Evolutionary conservation across 2,888 invertebrate genomes (phyloP).

Genomic region (Apotomis turbidana): DNA sequence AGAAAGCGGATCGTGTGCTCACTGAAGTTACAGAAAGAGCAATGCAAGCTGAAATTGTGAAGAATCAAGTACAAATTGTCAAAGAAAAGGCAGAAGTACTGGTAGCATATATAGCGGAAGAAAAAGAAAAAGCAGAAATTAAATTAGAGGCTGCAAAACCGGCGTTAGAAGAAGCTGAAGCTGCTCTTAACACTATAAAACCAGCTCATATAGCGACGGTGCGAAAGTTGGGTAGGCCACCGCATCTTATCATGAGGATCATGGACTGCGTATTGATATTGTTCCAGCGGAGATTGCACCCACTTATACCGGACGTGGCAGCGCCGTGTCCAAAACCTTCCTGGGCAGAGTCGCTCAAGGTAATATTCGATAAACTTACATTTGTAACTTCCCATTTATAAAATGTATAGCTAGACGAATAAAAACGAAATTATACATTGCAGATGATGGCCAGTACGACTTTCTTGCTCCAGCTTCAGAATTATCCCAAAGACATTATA

Average conservation of each 20-base stretch:
- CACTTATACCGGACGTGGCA: constrained; percentile 91
- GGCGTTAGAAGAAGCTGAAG: constrained; percentile 97
- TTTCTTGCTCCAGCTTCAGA: constrained; percentile 95
- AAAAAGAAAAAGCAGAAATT: constrained; percentile 95
- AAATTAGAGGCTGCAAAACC: constrained; percentile 98
- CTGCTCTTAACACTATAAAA: constrained; percentile 97
- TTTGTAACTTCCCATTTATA: too few relatives aligned
- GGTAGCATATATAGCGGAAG: constrained; percentile 93
- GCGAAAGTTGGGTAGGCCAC: constrained; percentile 96
- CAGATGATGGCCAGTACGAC: constrained; percentile 98
- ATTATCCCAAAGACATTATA: constrained; percentile 97
- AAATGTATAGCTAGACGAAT: not conserved
- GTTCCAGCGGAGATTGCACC: constrained; percentile 94
- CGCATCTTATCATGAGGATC: constrained; percentile 98
- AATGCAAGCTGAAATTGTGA: constrained; percentile 97
- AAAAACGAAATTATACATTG: constrained; percentile 33
- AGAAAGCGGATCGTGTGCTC: constrained; percentile 94
- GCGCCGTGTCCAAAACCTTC: constrained; percentile 96
- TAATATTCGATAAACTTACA: constrained; percentile 50
- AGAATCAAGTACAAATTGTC: constrained; percentile 97
- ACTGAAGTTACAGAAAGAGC: constrained; percentile 96
- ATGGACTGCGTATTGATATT: constrained; percentile 98
- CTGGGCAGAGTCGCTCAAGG: constrained; percentile 97
- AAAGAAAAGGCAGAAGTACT: constrained; percentile 97
- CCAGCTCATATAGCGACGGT: constrained; percentile 98